Conservation (phyloP, 2,888 invertebrate species). For the Epirrhoe tristata region DNA sequence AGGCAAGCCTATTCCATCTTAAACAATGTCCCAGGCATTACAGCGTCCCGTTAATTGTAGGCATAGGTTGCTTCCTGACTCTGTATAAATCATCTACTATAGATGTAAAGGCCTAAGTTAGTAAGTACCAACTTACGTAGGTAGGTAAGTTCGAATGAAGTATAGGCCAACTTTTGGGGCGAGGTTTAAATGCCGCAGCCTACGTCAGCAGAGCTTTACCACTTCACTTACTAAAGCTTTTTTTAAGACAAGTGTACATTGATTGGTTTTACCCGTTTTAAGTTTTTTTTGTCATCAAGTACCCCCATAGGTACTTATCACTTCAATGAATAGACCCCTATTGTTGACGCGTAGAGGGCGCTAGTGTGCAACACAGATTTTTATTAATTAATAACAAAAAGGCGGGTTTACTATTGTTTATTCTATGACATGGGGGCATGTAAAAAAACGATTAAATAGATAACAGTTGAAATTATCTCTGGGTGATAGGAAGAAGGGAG, state of each 20-base stretch:
- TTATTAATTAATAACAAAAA: slow-evolving; percentile 55
- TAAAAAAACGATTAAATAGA: slow-evolving; percentile 35
- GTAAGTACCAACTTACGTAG: no score
- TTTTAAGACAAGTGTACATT: neutral
- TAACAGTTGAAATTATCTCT: slow-evolving; percentile 28
- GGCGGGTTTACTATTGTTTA: slow-evolving; percentile 14
- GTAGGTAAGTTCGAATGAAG: no score
- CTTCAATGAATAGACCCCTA: slow-evolving; percentile 51
- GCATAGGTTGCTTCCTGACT: no score
- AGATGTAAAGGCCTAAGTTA: no score
- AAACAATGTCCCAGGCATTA: no score
- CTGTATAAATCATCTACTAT: no score
- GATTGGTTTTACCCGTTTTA: neutral
- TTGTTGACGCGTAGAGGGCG: slow-evolving; percentile 46
- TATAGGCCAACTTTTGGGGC: no score
- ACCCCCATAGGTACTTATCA: slow-evolving; percentile 47
- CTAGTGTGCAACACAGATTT: slow-evolving; percentile 48
- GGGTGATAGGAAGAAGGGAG: slow-evolving; percentile 8
- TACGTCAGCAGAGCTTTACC: no score
- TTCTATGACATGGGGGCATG: slow-evolving; percentile 37
- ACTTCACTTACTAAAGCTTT: neutral
- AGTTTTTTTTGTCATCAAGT: slow-evolving; percentile 4
- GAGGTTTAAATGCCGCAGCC: neutral
- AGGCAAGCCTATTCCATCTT: no score
- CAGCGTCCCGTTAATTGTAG: no score